Percentiles rank a stretch among this genome's conserved stretches.
Evolutionary conservation across 2,888 invertebrate genomes (phyloP).

Genomic region (Perizoma affinitatum): DNA sequence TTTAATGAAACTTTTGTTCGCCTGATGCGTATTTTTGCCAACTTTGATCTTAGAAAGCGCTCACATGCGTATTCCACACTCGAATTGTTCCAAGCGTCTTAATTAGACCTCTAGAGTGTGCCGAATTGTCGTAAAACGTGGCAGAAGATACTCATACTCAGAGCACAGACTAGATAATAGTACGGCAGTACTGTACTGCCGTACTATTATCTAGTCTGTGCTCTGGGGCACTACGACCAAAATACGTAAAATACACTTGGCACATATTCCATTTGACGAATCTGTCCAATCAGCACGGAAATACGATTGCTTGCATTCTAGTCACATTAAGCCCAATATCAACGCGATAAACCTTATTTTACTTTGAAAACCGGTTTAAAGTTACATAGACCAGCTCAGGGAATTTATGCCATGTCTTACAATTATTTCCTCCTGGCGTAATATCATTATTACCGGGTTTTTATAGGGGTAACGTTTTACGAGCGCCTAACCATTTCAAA

Average conservation of each 20-base stretch:
- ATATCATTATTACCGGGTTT: slow-evolving; percentile 66
- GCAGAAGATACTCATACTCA: slow-evolving; percentile 42
- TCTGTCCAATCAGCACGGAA: neutral
- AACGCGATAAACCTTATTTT: slow-evolving; percentile 3
- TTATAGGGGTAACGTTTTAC: slow-evolving; percentile 65
- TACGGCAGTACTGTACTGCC: too few species aligned
- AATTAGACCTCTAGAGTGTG: slow-evolving; percentile 55
- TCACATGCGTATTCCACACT: slow-evolving; percentile 14
- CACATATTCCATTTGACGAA: neutral
- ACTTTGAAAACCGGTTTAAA: neutral
- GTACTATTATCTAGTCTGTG: slow-evolving; percentile 17
- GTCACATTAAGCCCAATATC: neutral
- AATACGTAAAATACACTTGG: neutral
- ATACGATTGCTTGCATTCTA: neutral
- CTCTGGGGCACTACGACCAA: slow-evolving; percentile 9
- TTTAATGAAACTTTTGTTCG: neutral
- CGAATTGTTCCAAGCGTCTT: slow-evolving; percentile 40
- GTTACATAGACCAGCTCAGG: slow-evolving; percentile 16
- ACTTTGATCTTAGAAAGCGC: slow-evolving; percentile 17
- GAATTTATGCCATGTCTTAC: slow-evolving; percentile 58
- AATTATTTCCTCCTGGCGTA: slow-evolving; percentile 63
- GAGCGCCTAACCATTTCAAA: slow-evolving; percentile 42
- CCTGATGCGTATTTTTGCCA: slow-evolving; percentile 10
- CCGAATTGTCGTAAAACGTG: slow-evolving; percentile 58
- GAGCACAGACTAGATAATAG: slow-evolving; percentile 22